A percentile compares a stretch with the other conserved stretches of the same genome.
phyloP scores from a whole-genome alignment of 2,113 vertebrate species.

The Morone chrysops region DNA sequence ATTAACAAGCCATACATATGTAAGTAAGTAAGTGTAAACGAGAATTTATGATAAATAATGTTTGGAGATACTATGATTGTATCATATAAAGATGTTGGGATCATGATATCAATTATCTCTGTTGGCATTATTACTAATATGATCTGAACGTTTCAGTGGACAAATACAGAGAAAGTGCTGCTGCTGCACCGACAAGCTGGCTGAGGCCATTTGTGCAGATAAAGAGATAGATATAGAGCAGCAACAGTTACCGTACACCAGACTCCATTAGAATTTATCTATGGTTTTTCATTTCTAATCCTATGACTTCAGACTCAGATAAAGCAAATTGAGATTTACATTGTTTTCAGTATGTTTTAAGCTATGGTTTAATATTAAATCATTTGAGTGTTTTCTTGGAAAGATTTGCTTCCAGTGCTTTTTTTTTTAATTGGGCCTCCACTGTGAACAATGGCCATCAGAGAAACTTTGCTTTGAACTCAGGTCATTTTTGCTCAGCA shows the following conservation, averaged over 20 bases:
- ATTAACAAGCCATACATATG: neutral
- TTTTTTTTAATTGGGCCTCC: slow-evolving; percentile 73
- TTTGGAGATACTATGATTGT: neutral
- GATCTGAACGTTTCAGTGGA: neutral
- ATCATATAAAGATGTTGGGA: neutral
- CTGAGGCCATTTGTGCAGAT: slow-evolving; percentile 19
- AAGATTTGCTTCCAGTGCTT: slow-evolving; percentile 50
- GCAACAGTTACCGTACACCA: slow-evolving; percentile 40
- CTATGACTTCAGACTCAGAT: slow-evolving; percentile 12
- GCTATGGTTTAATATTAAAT: neutral
- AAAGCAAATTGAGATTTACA: neutral
- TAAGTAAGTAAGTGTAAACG: neutral
- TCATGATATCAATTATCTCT: neutral
- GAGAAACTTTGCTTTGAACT: slow-evolving; percentile 65
- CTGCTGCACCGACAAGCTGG: neutral
- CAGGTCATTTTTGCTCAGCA: slow-evolving; percentile 64
- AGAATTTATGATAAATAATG: neutral
- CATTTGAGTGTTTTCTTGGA: slow-evolving; percentile 50
- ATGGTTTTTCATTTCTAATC: slow-evolving; percentile 13
- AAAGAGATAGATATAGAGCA: slow-evolving; percentile 19
- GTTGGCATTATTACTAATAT: neutral
- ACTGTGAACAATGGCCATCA: slow-evolving; percentile 63
- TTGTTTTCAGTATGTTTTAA: neutral
- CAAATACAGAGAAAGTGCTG: neutral
- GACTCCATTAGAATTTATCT: slow-evolving; percentile 1